phyloP scores from a whole-genome alignment of 2,113 vertebrate species.

The Lipophrys pholis region DNA sequence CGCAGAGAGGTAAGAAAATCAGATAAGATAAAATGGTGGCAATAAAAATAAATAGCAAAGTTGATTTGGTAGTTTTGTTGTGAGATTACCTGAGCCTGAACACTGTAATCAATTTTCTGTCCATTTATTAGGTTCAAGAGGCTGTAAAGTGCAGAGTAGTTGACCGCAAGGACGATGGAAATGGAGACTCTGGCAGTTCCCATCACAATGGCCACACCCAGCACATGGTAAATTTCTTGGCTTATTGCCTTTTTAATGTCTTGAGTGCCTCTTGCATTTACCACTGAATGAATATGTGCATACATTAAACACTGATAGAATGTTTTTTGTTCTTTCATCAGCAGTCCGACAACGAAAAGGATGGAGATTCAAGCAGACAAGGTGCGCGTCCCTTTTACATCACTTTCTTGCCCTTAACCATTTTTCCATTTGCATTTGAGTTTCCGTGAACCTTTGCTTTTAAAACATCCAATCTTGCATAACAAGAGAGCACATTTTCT shows the following conservation, averaged over 20 bases:
- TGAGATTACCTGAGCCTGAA: constrained; percentile 14
- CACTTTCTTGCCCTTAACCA: constrained; percentile 33
- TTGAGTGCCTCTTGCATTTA: constrained; percentile 68
- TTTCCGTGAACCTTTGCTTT: constrained; percentile 30
- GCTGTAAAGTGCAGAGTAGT: constrained; percentile 98
- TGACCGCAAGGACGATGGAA: constrained; percentile 96
- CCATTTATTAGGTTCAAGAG: constrained; percentile 90
- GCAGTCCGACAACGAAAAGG: constrained; percentile 97
- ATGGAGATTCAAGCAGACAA: constrained; percentile 96
- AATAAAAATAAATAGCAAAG: constrained; percentile 1
- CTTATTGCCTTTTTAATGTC: constrained; percentile 74
- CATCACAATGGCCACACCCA: constrained; percentile 96
- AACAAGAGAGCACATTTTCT: constrained; percentile 21
- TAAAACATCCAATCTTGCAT: constrained; percentile 34
- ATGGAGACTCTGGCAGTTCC: constrained; percentile 95
- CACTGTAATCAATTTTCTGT: constrained; percentile 10
- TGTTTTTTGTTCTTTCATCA: constrained; percentile 69
- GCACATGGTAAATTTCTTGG: constrained; percentile 88
- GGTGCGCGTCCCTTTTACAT: constrained; percentile 78
- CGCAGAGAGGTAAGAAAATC: constrained; percentile 89
- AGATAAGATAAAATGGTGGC: background rate
- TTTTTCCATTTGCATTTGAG: constrained; percentile 61
- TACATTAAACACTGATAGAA: constrained; percentile 65
- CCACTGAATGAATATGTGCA: constrained; percentile 64
- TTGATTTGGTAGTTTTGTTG: constrained; percentile 9